Percentiles rank a stretch among this genome's conserved stretches.
These are phyloP conservation scores for Sebastes nivosus DNA, from an alignment of 2,797 vertebrate genomes.

Conservation along the genomic window DNA sequence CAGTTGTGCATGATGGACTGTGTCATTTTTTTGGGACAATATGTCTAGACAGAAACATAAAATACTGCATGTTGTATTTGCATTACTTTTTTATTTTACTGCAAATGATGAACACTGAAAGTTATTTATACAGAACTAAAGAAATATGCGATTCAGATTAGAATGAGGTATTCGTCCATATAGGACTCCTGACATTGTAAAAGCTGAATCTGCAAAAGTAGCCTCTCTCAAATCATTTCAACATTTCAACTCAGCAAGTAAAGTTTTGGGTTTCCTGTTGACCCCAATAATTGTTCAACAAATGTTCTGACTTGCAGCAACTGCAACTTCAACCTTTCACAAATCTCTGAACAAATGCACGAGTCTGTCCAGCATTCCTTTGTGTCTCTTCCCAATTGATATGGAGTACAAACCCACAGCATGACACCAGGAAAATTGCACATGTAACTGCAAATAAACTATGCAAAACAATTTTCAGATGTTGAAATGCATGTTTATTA, in stretches of 20 bases:
- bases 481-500: neutral
- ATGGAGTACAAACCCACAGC: neutral
- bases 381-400: neutral
- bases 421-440: neutral
- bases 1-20: neutral
- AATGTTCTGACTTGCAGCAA: neutral
- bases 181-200: neutral
- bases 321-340: neutral
- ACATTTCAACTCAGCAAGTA: neutral
- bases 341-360: neutral
- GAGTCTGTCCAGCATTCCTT: neutral
- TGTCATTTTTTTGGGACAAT: neutral
- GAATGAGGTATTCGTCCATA: neutral
- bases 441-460: neutral
- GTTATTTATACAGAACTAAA: neutral
- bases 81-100: neutral
- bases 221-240: neutral
- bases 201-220: slow-evolving; percentile 3
- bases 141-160: neutral
- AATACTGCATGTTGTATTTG: neutral
- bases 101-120: neutral
- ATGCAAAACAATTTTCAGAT: neutral
- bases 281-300: neutral
- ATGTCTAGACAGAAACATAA: neutral
- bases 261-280: slow-evolving; percentile 9